Evolutionary conservation across 2,888 invertebrate genomes (phyloP), one percentile per base, ranked within the genome.

Genomic region (Nebria brevicollis): DNA sequence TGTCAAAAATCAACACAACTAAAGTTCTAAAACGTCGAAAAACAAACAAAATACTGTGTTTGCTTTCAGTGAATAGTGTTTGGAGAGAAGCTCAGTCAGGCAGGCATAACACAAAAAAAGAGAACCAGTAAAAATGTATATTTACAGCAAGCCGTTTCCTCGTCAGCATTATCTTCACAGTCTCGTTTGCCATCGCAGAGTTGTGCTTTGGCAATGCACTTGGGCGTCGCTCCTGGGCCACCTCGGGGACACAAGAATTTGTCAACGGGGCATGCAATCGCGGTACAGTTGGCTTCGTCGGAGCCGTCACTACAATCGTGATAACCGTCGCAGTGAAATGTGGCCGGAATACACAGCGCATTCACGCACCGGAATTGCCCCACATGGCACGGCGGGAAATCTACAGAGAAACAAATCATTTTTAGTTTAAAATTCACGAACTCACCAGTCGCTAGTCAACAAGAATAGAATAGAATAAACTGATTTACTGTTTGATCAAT

Each of bases 311-410:
- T 93, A 89, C 99, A 99, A 89, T 99, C 98, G 83, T 94, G 92
- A 90, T 95, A 95, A 41, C 96, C 96, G 87, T 95, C 95, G 89
- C 96, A 96, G 88, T 94, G 95, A 89, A 95, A 96, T 75, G 93
- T 93, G 75, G 93, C 92, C 0, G 98, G 98, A 86, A 99, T 97
- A 89, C 99, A 99, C 11, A 97, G 92, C 0, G 96, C 95, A 90
- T 98, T 98, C 84, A 94, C 94, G 90, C 98, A 98, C 65, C 97
- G 93, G 90, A 98, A 98, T 90, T 98, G 98, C 1, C 95, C 95
- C 85, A 94, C 94, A 87, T 95, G 95, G 88, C 97, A 98, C 0
- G 95, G 92, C 0, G 96, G 96, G 88, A 97, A 97, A 89, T 94
- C 97, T 96, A 89, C n/a, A 85, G 83, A 85, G 82, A 77, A 77